Evolutionary conservation across 64 coral and sea anemone species (phyloP).

Genomic region (Orbicella faveolata): DNA sequence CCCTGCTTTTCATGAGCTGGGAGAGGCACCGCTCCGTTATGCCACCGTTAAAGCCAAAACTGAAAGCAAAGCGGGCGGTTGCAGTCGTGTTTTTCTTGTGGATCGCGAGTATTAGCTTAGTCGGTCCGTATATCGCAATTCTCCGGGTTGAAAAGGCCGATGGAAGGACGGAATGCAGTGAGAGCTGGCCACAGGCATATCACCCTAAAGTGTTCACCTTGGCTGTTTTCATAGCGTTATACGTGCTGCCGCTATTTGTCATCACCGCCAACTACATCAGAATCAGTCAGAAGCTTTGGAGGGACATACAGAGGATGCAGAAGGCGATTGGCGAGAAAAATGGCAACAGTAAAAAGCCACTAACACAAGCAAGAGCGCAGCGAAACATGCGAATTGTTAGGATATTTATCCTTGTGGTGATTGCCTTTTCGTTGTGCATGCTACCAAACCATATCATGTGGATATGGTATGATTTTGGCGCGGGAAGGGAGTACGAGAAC

Average conservation of each 20-base stretch:
- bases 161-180: conserved; percentile 9
- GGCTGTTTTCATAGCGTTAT: conserved; percentile 71
- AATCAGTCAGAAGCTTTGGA: conserved; percentile 94
- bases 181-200: conserved; percentile 28
- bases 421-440: conserved; percentile 84
- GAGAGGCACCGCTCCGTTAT: conserved; percentile 81
- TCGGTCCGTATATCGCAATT: conserved; percentile 67
- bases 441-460: conserved; percentile 85
- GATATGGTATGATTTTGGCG: conserved; percentile 83
- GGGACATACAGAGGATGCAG: conserved; percentile 74
- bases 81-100: conserved; percentile 54
- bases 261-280: conserved; percentile 80
- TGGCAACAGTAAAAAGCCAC: conserved; percentile 56
- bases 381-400: conserved; percentile 90
- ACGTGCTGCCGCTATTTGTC: conserved; percentile 70
- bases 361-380: conserved; percentile 57
- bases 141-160: conserved; percentile 25
- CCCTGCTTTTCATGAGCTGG: conserved; percentile 84
- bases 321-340: conserved; percentile 68
- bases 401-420: conserved; percentile 78
- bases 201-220: conserved; percentile 71
- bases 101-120: conserved; percentile 44
- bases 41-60: conserved; percentile 75
- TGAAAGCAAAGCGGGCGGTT: conserved; percentile 56
- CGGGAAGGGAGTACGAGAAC: conserved; percentile 33